Evolutionary conservation across 2,113 vertebrate genomes (phyloP).

Genomic region (Tachysurus vachellii): DNA sequence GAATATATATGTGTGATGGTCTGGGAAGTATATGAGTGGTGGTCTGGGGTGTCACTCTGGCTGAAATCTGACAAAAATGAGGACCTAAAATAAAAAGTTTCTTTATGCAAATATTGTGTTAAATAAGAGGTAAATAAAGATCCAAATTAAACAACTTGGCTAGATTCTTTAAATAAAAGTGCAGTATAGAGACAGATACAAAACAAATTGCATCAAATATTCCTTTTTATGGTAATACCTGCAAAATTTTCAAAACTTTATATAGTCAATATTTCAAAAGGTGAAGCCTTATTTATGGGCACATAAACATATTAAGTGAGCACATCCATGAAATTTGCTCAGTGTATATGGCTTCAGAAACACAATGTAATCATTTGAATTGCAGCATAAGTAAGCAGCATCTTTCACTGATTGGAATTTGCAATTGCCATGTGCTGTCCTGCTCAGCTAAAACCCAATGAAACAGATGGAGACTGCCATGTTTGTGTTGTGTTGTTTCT

Average conservation of each 20-base stretch:
- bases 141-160: neutral
- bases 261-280: neutral
- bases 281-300: neutral
- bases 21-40: neutral
- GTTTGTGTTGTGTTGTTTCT: conserved; percentile 27
- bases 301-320: neutral
- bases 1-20: neutral
- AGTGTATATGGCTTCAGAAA: neutral
- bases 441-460: conserved; percentile 8
- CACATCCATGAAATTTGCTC: neutral
- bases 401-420: neutral
- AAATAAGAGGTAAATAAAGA: neutral
- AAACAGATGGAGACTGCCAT: conserved; percentile 37
- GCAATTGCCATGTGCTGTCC: neutral
- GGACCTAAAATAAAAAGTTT: too few relatives aligned
- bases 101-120: neutral
- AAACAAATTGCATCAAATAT: too few relatives aligned
- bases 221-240: neutral
- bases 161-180: neutral
- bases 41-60: neutral
- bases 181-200: neutral
- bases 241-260: neutral
- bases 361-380: neutral
- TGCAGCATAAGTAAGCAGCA: neutral
- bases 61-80: neutral